A percentile compares a stretch with the other conserved stretches of the same genome.
These are phyloP conservation scores for Lagenorhynchus albirostris DNA, from an alignment of 2,113 vertebrate species.

Conservation along the genomic window DNA sequence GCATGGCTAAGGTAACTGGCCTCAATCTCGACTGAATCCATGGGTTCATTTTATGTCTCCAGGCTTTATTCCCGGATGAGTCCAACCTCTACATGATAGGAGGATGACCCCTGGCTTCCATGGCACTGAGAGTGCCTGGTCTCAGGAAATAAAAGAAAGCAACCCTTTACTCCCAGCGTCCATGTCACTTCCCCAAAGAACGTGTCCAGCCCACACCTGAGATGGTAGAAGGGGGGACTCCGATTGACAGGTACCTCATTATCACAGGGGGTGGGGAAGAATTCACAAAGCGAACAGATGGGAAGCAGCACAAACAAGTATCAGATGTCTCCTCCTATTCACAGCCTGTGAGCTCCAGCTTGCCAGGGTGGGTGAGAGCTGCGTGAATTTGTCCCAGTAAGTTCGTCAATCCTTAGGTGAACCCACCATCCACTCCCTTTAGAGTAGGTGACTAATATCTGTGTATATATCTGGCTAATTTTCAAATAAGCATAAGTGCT, in stretches of 20 bases:
- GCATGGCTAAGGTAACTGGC: background rate
- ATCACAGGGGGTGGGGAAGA: background rate
- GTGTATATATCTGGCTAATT: background rate
- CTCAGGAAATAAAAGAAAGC: background rate
- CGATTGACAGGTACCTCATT: background rate
- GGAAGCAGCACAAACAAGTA: background rate
- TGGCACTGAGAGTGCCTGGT: background rate
- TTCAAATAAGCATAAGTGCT: background rate
- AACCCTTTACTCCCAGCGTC: background rate
- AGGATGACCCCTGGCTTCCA: background rate
- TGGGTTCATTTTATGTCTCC: background rate
- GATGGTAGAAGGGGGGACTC: background rate
- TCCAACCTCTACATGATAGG: background rate
- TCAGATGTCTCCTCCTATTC: slow-evolving; percentile 34
- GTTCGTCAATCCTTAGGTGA: background rate
- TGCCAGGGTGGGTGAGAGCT: background rate
- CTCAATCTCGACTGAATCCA: background rate
- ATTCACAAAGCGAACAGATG: background rate
- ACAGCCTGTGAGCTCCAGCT: background rate
- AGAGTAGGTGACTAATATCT: background rate
- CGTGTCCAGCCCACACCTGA: background rate
- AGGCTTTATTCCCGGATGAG: background rate
- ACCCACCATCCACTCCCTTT: background rate
- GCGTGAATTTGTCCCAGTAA: background rate
- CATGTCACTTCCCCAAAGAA: background rate